Conservation (phyloP, 1,140 invertebrate species). For the Uloborus diversus region DNA sequence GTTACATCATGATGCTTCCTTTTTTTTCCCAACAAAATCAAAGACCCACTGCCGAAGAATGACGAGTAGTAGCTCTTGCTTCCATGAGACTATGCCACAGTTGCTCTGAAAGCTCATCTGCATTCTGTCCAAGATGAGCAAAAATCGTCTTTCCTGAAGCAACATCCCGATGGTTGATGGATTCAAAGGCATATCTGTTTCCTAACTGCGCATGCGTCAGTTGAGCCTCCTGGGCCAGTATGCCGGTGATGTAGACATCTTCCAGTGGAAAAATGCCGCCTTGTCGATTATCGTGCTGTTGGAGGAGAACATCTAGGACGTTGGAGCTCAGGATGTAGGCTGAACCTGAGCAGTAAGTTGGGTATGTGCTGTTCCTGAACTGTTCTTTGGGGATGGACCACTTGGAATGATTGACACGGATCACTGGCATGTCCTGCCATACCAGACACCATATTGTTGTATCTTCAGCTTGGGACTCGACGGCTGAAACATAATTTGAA, state of each 20-base stretch:
- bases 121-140: constrained; percentile 9
- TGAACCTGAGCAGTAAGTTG: constrained; percentile 58
- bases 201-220: constrained; percentile 11
- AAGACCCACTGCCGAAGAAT: too few relatives aligned
- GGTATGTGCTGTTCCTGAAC: constrained; percentile 18
- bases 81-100: not conserved
- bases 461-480: not conserved
- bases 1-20: too few relatives aligned
- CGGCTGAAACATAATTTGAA: not conserved
- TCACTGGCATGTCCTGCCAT: constrained; percentile 38
- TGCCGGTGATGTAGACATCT: constrained; percentile 13
- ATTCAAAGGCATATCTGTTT: constrained; percentile 7
- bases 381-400: not conserved
- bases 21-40: too few relatives aligned
- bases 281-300: not conserved
- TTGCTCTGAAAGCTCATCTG: not conserved
- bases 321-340: constrained; percentile 48
- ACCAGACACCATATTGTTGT: constrained; percentile 24
- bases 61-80: not conserved
- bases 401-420: constrained; percentile 9
- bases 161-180: not conserved
- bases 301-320: not conserved
- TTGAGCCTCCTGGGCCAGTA: not conserved
- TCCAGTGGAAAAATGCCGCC: not conserved
- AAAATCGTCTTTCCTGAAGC: constrained; percentile 22